Evolutionary conservation across 2,113 vertebrate genomes (phyloP).

Genomic region (Rhadina sibilatrix): DNA sequence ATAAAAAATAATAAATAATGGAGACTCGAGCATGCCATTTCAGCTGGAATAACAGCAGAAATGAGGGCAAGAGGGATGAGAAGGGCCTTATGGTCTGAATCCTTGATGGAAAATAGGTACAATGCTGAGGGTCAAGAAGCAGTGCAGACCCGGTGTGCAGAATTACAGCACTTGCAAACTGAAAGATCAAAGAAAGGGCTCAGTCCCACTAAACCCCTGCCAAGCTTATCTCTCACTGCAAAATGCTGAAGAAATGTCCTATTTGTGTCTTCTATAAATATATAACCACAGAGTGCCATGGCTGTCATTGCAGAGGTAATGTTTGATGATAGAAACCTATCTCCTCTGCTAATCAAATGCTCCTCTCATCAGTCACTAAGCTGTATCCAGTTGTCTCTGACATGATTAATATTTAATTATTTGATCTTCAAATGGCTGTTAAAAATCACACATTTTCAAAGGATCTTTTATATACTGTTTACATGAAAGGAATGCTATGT

Average conservation of each 20-base stretch:
- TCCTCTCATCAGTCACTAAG: conserved; percentile 22
- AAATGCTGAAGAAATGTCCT: background rate
- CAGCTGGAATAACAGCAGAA: background rate
- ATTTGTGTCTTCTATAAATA: conserved; percentile 9
- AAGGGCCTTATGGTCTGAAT: background rate
- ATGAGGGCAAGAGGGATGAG: background rate
- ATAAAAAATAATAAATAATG: background rate
- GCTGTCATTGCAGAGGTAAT: background rate
- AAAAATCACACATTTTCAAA: conserved; percentile 44
- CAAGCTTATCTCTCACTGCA: background rate
- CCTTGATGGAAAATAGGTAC: background rate
- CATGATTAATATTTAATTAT: conserved; percentile 34
- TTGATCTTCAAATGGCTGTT: conserved; percentile 44
- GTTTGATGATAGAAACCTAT: conserved; percentile 12
- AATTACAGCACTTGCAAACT: background rate
- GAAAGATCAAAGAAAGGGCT: background rate
- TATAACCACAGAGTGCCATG: background rate
- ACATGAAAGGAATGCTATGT: conserved; percentile 6
- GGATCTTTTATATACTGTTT: background rate
- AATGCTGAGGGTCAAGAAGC: background rate
- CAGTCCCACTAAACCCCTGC: background rate
- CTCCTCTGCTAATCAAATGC: conserved; percentile 30
- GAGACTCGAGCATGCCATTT: background rate
- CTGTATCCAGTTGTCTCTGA: conserved; percentile 39
- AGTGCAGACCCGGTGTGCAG: accelerated